Evolutionary conservation across 2,888 invertebrate genomes (phyloP).

Genomic region (Drosophila tripunctata): DNA sequence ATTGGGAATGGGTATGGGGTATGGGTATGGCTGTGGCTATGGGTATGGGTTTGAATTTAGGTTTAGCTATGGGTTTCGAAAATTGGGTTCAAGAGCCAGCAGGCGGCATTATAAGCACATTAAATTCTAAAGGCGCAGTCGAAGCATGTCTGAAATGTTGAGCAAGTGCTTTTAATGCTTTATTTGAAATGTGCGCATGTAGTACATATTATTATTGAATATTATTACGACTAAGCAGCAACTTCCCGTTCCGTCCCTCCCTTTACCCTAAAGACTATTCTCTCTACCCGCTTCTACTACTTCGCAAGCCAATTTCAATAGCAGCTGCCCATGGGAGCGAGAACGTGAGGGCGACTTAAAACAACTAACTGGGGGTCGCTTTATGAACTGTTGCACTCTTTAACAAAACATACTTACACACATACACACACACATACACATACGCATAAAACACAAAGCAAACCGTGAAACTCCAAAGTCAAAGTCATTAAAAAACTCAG

Average conservation of each 20-base stretch:
- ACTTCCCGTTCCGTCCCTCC: not conserved
- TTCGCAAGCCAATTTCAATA: not conserved
- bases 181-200: conserved; percentile 61
- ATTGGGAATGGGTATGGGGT: conserved; percentile 1
- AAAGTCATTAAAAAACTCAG: conserved; percentile 37
- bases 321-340: conserved; percentile 19
- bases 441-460: not conserved
- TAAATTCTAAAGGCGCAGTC: conserved; percentile 77
- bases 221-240: conserved; percentile 59
- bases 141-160: conserved; percentile 71
- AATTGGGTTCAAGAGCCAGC: conserved; percentile 69
- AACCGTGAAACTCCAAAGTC: conserved; percentile 46
- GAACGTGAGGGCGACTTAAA: conserved; percentile 40
- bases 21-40: conserved; percentile 25
- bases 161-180: conserved; percentile 76
- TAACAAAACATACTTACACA: not conserved
- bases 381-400: conserved; percentile 44
- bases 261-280: no score
- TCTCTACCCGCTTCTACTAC: conserved; percentile 4
- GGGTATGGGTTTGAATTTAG: not conserved
- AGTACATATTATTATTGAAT: conserved; percentile 77
- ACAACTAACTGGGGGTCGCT: conserved; percentile 54
- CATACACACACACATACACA: not conserved
- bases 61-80: conserved; percentile 14
- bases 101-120: conserved; percentile 81